Conservation (phyloP, 2,113 vertebrate species). For the Callionymus lyra region DNA sequence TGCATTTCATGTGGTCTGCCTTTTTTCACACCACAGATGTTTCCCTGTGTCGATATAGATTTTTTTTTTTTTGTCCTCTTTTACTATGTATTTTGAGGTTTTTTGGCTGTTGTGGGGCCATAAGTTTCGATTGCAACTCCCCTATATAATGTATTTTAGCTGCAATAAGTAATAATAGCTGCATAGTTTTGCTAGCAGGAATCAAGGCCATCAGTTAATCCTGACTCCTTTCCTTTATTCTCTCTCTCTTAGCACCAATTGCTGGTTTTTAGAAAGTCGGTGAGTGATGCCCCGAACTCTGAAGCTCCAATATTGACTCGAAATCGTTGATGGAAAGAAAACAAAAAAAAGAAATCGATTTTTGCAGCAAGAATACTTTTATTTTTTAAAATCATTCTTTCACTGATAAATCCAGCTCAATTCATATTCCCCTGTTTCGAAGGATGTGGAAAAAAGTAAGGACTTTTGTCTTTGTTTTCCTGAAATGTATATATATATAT, state of each 20-base stretch:
- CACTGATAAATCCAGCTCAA: too few relatives aligned
- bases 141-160: constrained; percentile 13
- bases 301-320: too few relatives aligned
- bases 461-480: too few relatives aligned
- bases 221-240: background rate
- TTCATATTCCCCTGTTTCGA: too few relatives aligned
- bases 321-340: too few relatives aligned
- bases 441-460: too few relatives aligned
- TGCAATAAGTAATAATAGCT: too few relatives aligned
- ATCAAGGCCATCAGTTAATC: constrained; percentile 27
- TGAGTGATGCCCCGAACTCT: constrained; percentile 5
- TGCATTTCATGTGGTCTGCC: constrained; percentile 3
- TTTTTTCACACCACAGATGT: constrained; percentile 4
- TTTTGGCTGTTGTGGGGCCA: constrained; percentile 1
- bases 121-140: constrained; percentile 4
- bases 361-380: too few relatives aligned
- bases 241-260: constrained; percentile 6
- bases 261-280: constrained; percentile 11
- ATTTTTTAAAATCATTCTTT: too few relatives aligned
- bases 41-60: constrained; percentile 2
- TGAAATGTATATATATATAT: too few relatives aligned
- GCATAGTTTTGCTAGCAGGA: constrained; percentile 5
- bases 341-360: too few relatives aligned
- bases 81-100: background rate
- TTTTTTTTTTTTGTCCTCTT: background rate